Evolutionary conservation across 2,797 vertebrate genomes (phyloP).

Genomic region (Rhinichthys osculus): DNA sequence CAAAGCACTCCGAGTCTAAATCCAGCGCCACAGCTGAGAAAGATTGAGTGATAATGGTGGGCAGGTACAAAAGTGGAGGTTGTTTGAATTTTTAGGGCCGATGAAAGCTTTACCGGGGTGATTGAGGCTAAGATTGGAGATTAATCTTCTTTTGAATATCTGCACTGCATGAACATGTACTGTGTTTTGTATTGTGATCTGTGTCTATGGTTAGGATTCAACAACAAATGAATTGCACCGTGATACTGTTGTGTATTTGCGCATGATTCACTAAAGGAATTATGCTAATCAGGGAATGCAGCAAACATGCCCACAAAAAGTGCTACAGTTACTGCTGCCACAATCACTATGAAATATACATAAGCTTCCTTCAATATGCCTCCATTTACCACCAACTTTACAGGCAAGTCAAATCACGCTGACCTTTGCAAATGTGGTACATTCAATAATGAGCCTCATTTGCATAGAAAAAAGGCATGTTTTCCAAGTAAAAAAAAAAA

Average conservation of each 20-base stretch:
- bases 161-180: slow-evolving; percentile 20
- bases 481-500: neutral
- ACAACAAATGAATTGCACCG: neutral
- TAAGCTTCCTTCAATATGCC: neutral
- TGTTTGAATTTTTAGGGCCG: slow-evolving; percentile 73
- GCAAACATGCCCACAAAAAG: neutral
- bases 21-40: slow-evolving; percentile 48
- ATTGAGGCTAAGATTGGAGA: slow-evolving; percentile 41
- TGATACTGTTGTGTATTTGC: neutral
- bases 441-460: neutral
- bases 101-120: slow-evolving; percentile 61
- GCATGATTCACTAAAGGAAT: neutral
- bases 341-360: neutral
- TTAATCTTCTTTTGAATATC: slow-evolving; percentile 53
- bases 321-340: neutral
- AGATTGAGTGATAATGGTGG: slow-evolving; percentile 59
- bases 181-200: neutral
- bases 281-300: neutral
- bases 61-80: slow-evolving; percentile 67
- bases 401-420: neutral
- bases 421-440: neutral
- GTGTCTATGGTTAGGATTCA: too few species aligned
- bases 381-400: neutral
- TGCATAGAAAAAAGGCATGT: neutral
- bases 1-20: slow-evolving; percentile 42